Conservation (phyloP, 2,797 vertebrate species). For the Spinus pinus region DNA sequence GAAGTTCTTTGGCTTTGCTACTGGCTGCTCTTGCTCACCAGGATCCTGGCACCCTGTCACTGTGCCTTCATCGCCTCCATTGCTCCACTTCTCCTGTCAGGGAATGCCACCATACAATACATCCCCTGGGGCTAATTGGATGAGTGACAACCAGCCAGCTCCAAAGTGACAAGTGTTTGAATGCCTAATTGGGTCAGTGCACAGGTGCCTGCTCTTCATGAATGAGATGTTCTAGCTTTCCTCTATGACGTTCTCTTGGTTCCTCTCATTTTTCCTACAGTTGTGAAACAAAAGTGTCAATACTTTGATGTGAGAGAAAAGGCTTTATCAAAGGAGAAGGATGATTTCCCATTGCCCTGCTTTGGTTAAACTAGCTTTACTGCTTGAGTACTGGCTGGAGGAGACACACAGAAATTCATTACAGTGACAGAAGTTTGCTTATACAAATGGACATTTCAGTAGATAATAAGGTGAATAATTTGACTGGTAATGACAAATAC, state of each 20-base stretch:
- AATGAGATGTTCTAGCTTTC: constrained; percentile 30
- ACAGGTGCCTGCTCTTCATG: constrained; percentile 33
- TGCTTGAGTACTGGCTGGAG: not conserved
- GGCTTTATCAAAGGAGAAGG: not conserved
- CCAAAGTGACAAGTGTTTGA: constrained; percentile 51
- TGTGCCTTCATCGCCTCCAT: not conserved
- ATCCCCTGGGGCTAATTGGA: constrained; percentile 20
- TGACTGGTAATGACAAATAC: not conserved
- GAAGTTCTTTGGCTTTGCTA: constrained; percentile 38
- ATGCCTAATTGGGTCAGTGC: constrained; percentile 57
- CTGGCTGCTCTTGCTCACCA: constrained; percentile 11
- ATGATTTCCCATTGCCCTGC: not conserved
- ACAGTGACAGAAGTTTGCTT: not conserved
- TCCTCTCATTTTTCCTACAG: constrained; percentile 2
- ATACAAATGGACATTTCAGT: not conserved
- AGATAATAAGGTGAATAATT: not conserved
- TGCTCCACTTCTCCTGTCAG: constrained; percentile 27
- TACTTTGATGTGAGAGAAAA: not conserved
- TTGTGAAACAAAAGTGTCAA: not conserved
- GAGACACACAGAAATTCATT: not conserved
- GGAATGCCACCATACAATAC: constrained; percentile 20
- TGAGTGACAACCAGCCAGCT: constrained; percentile 47
- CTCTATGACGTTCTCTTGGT: not conserved
- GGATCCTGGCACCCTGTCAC: constrained; percentile 45
- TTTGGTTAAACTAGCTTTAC: not conserved